Conservation (phyloP, 1,140 invertebrate genomes). For the Agrilus planipennis region DNA sequence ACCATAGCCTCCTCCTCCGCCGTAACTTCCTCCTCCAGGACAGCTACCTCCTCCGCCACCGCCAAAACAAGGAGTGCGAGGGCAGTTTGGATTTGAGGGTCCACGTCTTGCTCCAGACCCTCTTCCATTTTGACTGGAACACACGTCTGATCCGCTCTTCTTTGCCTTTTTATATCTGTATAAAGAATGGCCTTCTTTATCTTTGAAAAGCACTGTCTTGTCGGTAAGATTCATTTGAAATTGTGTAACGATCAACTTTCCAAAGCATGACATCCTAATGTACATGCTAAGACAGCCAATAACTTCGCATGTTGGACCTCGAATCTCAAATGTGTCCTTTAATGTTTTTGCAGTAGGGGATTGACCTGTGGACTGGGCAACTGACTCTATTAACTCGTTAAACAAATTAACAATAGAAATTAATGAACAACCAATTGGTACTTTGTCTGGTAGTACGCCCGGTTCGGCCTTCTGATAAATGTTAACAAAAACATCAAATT, state of each 20-base stretch:
- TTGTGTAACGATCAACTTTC: conserved; percentile 50
- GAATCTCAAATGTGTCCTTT: conserved; percentile 44
- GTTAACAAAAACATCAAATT: conserved; percentile 33
- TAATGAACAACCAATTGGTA: conserved; percentile 24
- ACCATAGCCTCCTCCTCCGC: not conserved
- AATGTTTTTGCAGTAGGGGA: conserved; percentile 35
- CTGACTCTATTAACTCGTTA: conserved; percentile 22
- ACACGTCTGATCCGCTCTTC: conserved; percentile 8
- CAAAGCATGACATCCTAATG: conserved; percentile 49
- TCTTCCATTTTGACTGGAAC: not conserved
- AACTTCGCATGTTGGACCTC: conserved; percentile 33
- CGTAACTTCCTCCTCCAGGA: conserved; percentile 1
- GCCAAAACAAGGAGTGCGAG: not conserved
- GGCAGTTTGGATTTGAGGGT: conserved; percentile 1
- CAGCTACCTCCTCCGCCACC: not conserved
- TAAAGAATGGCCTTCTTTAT: conserved; percentile 30
- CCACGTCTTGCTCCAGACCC: not conserved
- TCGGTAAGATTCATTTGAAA: conserved; percentile 41
- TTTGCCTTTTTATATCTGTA: conserved; percentile 28
- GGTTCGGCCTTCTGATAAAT: conserved; percentile 31
- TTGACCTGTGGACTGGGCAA: conserved; percentile 9
- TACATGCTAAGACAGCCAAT: conserved; percentile 42
- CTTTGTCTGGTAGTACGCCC: conserved; percentile 24
- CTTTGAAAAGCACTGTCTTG: conserved; percentile 32
- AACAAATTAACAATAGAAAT: conserved; percentile 28